These are phyloP conservation scores for Gambusia yucatana DNA, from an alignment of 2,797 vertebrate genomes.

Conservation along the genomic window DNA sequence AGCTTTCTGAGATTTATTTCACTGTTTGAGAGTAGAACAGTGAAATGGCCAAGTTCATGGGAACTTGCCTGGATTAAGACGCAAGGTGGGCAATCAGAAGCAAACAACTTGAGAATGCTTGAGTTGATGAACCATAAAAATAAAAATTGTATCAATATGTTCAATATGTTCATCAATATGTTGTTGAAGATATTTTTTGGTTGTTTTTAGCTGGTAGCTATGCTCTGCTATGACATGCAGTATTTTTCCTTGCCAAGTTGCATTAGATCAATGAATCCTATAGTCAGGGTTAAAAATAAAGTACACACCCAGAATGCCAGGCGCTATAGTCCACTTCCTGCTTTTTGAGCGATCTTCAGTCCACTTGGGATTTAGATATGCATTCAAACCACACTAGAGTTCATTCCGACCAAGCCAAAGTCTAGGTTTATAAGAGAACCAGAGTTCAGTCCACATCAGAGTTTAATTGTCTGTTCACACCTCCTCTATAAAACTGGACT, in stretches of 20 bases:
- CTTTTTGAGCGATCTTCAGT: neutral
- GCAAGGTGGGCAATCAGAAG: neutral
- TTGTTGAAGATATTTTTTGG: neutral
- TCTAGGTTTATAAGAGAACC: neutral
- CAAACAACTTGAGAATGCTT: neutral
- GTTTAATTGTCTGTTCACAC: neutral
- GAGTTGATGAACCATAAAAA: neutral
- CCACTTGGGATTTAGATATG: neutral
- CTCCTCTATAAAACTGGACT: neutral
- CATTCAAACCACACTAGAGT: neutral
- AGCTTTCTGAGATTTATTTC: neutral
- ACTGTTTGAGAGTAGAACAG: neutral
- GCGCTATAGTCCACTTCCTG: neutral
- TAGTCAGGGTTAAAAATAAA: neutral
- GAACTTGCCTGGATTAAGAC: neutral
- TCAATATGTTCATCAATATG: neutral
- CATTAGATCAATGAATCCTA: neutral
- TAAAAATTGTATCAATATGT: neutral
- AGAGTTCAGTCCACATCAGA: neutral
- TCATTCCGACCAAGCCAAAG: neutral
- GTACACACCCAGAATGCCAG: neutral
- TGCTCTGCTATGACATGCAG: neutral
- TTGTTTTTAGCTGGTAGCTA: neutral
- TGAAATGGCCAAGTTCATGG: neutral
- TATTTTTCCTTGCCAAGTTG: neutral